A percentile compares a stretch with the other conserved stretches of the same genome.
Evolutionary conservation across 92 coral and sea anemone genomes (phyloP).

Genomic region (Hydrozoanthus gracilis): DNA sequence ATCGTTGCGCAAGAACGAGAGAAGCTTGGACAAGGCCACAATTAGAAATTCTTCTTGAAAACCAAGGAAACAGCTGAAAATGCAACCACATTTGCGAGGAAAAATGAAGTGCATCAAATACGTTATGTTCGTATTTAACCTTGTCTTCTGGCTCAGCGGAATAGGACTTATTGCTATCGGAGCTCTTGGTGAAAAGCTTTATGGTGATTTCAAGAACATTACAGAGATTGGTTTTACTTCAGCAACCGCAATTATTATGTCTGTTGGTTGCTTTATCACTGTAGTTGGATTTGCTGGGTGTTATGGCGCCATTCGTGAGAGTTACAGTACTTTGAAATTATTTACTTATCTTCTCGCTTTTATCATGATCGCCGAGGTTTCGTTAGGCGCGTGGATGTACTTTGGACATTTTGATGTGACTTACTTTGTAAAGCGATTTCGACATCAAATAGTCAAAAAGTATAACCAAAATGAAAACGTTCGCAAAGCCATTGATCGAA

Average conservation of each 20-base stretch:
- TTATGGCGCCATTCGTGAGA: constrained; percentile 71
- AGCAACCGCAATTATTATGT: constrained; percentile 69
- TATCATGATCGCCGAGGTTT: constrained; percentile 64
- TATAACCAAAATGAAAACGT: constrained; percentile 62
- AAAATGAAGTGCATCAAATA: constrained; percentile 75
- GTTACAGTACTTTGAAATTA: constrained; percentile 55
- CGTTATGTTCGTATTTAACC: constrained; percentile 65
- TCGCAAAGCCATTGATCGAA: constrained; percentile 59
- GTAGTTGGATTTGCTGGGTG: constrained; percentile 75
- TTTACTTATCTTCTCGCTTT: constrained; percentile 65
- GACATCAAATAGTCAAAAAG: constrained; percentile 50
- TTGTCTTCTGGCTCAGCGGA: constrained; percentile 66
- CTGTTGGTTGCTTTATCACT: constrained; percentile 62
- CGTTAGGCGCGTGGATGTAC: constrained; percentile 71
- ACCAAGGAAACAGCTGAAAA: constrained; percentile 25
- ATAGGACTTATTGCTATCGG: constrained; percentile 71
- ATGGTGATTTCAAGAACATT: constrained; percentile 68
- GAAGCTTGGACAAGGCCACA: too few relatives aligned
- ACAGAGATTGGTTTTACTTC: constrained; percentile 69
- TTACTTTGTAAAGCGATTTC: constrained; percentile 66
- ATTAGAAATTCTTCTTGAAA: background rate
- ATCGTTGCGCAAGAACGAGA: constrained; percentile 17
- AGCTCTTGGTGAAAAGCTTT: constrained; percentile 70
- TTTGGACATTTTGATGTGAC: constrained; percentile 68
- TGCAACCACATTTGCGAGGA: constrained; percentile 59